phyloP scores from a whole-genome alignment of 2,113 vertebrate species.

The Ranitomeya imitator region DNA sequence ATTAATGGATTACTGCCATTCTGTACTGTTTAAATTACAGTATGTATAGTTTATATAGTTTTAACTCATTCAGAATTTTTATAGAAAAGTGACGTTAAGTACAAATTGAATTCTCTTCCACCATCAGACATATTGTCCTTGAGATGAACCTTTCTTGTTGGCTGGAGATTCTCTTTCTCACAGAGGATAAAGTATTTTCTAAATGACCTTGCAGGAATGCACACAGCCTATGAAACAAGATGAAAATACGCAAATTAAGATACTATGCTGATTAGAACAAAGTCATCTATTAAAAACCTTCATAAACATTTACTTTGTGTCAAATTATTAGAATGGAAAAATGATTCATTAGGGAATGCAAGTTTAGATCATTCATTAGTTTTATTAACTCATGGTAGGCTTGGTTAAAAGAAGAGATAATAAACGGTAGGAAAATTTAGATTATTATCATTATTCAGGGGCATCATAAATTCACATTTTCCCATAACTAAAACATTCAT shows the following conservation, averaged over 20 bases:
- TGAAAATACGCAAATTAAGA: neutral
- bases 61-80: neutral
- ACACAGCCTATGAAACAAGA: neutral
- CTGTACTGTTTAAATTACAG: neutral
- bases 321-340: neutral
- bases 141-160: conserved; percentile 11
- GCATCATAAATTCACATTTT: neutral
- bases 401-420: neutral
- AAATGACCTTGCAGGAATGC: neutral
- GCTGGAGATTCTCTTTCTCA: conserved; percentile 20
- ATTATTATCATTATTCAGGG: neutral
- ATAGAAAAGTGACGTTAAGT: neutral
- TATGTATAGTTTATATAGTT: neutral
- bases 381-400: neutral
- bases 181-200: neutral
- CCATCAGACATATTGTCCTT: neutral
- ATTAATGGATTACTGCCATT: neutral
- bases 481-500: neutral
- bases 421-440: neutral
- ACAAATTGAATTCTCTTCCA: neutral
- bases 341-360: neutral
- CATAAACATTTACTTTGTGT: neutral
- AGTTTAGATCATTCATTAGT: neutral
- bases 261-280: neutral
- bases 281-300: neutral